phyloP scores from a whole-genome alignment of 2,113 vertebrate genomes.

The Hyperopisus bebe region DNA sequence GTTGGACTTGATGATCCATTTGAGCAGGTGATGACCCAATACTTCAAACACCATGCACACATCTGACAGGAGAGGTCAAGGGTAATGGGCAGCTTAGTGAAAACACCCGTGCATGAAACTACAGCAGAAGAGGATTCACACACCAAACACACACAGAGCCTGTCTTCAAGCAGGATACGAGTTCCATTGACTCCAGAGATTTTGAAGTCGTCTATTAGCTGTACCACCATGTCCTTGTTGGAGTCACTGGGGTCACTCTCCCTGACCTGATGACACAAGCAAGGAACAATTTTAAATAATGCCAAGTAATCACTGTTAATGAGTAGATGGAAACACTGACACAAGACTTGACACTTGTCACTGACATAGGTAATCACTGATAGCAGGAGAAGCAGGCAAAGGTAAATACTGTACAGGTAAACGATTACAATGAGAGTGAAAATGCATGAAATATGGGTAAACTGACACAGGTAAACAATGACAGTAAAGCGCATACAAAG shows the following conservation, averaged over 20 bases:
- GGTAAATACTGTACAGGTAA: not conserved
- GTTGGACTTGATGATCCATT: slow-evolving; percentile 93
- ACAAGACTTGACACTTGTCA: not conserved
- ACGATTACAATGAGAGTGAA: not conserved
- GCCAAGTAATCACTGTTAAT: not conserved
- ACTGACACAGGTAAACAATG: not conserved
- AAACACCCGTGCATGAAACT: not conserved
- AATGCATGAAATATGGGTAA: not conserved
- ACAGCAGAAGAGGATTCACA: not conserved
- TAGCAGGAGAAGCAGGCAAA: not conserved
- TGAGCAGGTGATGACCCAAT: slow-evolving; percentile 86
- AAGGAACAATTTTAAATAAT: not conserved
- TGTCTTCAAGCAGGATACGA: slow-evolving; percentile 74
- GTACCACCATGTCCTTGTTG: slow-evolving; percentile 88
- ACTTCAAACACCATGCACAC: slow-evolving; percentile 97
- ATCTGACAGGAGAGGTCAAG: slow-evolving; percentile 55
- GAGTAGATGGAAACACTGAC: not conserved
- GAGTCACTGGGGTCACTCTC: slow-evolving; percentile 85
- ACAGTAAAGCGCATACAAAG: not conserved
- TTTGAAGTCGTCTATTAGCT: slow-evolving; percentile 90
- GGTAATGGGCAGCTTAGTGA: not conserved
- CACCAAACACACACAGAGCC: slow-evolving; percentile 10
- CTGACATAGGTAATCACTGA: not conserved
- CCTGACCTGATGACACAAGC: slow-evolving; percentile 67
- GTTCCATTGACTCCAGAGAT: slow-evolving; percentile 83